Evolutionary conservation across 2,888 invertebrate genomes (phyloP).

Genomic region (Phytoseiulus persimilis): DNA sequence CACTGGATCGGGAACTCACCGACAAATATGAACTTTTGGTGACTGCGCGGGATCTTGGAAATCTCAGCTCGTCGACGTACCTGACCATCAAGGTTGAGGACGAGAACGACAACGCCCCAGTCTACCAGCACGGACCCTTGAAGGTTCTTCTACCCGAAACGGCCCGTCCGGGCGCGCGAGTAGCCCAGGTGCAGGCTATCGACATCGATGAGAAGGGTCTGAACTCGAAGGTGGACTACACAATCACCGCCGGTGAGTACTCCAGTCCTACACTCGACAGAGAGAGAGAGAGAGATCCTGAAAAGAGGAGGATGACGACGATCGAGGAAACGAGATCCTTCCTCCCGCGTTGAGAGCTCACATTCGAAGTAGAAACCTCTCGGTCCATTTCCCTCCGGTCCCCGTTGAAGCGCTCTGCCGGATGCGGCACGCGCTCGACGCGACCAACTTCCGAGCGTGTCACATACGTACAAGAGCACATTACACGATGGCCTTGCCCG

Average conservation of each 20-base stretch:
- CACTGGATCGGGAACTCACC: slow-evolving; percentile 44
- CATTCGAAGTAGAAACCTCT: background rate
- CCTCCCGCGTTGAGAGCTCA: background rate
- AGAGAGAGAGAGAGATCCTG: too few relatives aligned
- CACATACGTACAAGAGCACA: too few relatives aligned
- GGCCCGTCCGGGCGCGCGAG: slow-evolving; percentile 47
- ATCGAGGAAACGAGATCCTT: too few relatives aligned
- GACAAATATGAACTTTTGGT: slow-evolving; percentile 45
- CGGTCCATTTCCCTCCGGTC: background rate
- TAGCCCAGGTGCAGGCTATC: slow-evolving; percentile 58
- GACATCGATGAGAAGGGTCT: slow-evolving; percentile 47
- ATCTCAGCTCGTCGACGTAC: slow-evolving; percentile 64
- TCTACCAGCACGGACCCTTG: slow-evolving; percentile 47
- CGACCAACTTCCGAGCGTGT: too few relatives aligned
- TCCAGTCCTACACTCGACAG: background rate
- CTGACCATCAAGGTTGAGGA: slow-evolving; percentile 65
- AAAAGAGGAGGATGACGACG: too few relatives aligned
- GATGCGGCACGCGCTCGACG: too few relatives aligned
- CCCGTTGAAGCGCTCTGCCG: too few relatives aligned
- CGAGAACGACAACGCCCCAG: slow-evolving; percentile 64
- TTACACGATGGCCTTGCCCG: too few relatives aligned
- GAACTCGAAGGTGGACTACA: slow-evolving; percentile 46
- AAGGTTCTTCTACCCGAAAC: slow-evolving; percentile 49
- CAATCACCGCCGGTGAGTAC: slow-evolving; percentile 44
- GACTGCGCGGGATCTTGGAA: slow-evolving; percentile 52